Evolutionary conservation across 1,140 invertebrate species (phyloP), one percentile per base, ranked within the genome.

Genomic region (Drosophila biarmipes): DNA sequence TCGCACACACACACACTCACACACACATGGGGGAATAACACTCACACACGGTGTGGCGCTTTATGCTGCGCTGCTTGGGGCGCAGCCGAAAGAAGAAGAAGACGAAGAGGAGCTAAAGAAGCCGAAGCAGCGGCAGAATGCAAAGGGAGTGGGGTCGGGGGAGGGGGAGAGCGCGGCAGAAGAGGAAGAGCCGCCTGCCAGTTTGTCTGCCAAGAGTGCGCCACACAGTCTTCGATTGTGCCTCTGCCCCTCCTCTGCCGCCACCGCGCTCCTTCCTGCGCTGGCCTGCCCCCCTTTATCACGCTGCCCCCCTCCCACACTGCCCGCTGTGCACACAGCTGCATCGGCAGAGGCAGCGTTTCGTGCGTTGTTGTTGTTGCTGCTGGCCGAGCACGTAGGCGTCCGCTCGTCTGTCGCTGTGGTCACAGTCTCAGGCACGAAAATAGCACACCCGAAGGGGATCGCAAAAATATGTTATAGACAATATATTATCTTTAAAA

Each of bases 181-280:
- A 63, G 56, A 72, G 43, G 67, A 78, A 78, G 63, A 74, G 69
- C 64, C 61, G 81, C 73, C 81, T 87, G 81, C 81, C 81, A 86
- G 82, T 78, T 72, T 86, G 81, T 86, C 81, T 86, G 82, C 81
- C 81, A 86, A 86, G 69, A 73, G 82, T 81, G 82, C 81, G 81
- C 81, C 78, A 85, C 79, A 53, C 74, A 68, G 72, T 75, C 72
- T 74, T 73, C 51, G 49, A 73, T 48, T 11, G 53, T 31, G 42
- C 27, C 17, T 37, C 35, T 58, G 38, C 27, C 55, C 24, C 27
- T 42, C 21, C 42, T 12, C 21, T 34, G 10, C 24, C 34, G 2
- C n/a, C 29, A 10, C n/a, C 21, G 12, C 37, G 31, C 10, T 15
- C 35, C 11, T 27, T 48, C 19, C 29, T 37, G 34, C 68, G 15